Evolutionary conservation across 2,113 vertebrate genomes (phyloP), one percentile per base, ranked within the genome.

Genomic region (Gopherus evgoodei): DNA sequence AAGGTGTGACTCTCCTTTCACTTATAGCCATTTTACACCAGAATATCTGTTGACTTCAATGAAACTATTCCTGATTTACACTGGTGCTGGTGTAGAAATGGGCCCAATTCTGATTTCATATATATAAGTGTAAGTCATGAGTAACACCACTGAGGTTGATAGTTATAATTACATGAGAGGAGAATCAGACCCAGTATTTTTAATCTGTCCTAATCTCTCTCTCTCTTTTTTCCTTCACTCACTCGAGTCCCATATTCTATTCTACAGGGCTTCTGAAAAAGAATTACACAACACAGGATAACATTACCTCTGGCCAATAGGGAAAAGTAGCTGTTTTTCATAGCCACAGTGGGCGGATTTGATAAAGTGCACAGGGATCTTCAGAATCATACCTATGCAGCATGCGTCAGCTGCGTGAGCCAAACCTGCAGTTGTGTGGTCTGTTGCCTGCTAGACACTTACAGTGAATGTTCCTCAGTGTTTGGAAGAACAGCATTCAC

Each of bases 1-100:
- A 11, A 12, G 14, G 29, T 17, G 13, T 84, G 85, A 91, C 83
- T 87, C 90, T 86, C 84, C 93, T 94, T 92, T 95, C 94, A 94
- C 35, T 94, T 83, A 79, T 81, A 89, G 96, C 90, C 83, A 93
- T 81, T 94, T 83, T 81, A 81, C 76, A 88, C 91, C 90, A 94
- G 8, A n/a, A 69, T 69, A 25, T 90, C 50, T 44, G 50, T 49
- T 95, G 90, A 95, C 54, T 56, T 11, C 1, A 4, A 57, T 69
- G 81, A 91, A 94, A 65, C 83, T 81, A 87, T 88, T 94, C 96
- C 97, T 96, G 96, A 89, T 94, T 94, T 35, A 75, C 90, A 85
- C 24, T 1, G 1, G 93, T 69, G 62, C 35, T n/a, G n/a, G 29
- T 62, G 29, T 62, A 90, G 90, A 81, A 79, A 11, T 87, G 89